These are phyloP conservation scores for Xerus rutilus DNA, from an alignment of 2,797 vertebrate genomes.

Conservation along the genomic window DNA sequence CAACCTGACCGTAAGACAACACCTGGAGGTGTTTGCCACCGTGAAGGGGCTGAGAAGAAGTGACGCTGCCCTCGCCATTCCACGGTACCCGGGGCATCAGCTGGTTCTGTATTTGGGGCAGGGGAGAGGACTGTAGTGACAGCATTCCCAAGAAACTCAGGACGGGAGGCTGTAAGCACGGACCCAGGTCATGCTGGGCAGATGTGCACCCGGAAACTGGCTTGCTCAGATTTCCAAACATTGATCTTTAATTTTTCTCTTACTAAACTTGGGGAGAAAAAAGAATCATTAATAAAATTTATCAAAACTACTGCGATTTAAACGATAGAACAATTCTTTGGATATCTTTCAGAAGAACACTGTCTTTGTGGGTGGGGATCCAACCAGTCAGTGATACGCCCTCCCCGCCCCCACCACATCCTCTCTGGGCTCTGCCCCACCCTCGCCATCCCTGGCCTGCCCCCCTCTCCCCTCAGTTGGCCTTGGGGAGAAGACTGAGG, in stretches of 20 bases:
- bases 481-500: rapidly evolving
- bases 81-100: slow-evolving; percentile 84
- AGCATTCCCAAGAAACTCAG: rapidly evolving
- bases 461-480: not conserved
- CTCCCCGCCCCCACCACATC: rapidly evolving
- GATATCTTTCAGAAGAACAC: not conserved
- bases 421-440: slow-evolving; percentile 1
- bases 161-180: rapidly evolving
- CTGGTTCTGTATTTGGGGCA: rapidly evolving
- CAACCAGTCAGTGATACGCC: not conserved
- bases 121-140: rapidly evolving
- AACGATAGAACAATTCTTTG: not conserved
- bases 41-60: slow-evolving; percentile 90
- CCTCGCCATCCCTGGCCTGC: slow-evolving; percentile 73
- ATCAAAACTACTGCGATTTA: not conserved
- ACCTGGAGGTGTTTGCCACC: slow-evolving; percentile 92
- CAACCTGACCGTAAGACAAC: slow-evolving; percentile 90
- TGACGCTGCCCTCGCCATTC: slow-evolving; percentile 87
- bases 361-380: not conserved
- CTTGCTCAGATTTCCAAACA: not conserved
- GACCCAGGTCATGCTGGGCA: too few relatives aligned
- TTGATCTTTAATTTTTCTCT: not conserved
- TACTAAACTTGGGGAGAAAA: not conserved
- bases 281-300: not conserved
- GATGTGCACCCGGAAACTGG: not conserved